phyloP scores from a whole-genome alignment of 2,888 invertebrate genomes.

The Drosophila planitibia region DNA sequence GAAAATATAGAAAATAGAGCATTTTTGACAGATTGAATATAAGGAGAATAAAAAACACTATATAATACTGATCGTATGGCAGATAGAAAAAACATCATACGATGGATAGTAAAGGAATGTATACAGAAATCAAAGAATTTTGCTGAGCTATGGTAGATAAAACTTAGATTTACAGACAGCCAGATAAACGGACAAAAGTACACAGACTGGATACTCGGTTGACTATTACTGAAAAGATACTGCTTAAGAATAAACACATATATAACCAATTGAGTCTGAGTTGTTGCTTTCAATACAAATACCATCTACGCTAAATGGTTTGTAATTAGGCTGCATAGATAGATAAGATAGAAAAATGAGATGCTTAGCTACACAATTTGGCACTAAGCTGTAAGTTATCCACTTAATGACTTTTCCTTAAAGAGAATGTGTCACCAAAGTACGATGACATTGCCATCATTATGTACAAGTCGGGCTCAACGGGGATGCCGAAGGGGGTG shows the following conservation, averaged over 20 bases:
- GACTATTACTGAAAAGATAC: too few relatives aligned
- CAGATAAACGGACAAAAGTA: background rate
- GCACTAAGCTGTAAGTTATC: background rate
- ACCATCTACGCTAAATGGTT: background rate
- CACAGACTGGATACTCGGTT: background rate
- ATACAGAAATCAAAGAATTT: background rate
- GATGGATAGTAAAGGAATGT: too few relatives aligned
- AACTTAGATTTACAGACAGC: background rate
- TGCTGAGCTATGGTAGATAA: background rate
- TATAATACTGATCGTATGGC: too few relatives aligned
- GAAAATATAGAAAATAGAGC: too few relatives aligned
- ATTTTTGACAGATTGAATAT: too few relatives aligned
- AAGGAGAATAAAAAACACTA: too few relatives aligned
- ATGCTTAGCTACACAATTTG: background rate
- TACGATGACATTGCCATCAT: constrained; percentile 95
- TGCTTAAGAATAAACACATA: background rate
- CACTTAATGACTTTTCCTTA: background rate
- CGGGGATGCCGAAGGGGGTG: constrained; percentile 97
- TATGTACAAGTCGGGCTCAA: constrained; percentile 99
- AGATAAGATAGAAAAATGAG: background rate
- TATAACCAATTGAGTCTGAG: background rate
- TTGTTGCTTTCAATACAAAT: background rate
- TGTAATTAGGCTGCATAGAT: background rate
- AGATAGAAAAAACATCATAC: too few relatives aligned
- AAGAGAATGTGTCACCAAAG: constrained; percentile 88